Conservation (phyloP, 2,888 invertebrate genomes). For the Phyllotreta striolata region DNA sequence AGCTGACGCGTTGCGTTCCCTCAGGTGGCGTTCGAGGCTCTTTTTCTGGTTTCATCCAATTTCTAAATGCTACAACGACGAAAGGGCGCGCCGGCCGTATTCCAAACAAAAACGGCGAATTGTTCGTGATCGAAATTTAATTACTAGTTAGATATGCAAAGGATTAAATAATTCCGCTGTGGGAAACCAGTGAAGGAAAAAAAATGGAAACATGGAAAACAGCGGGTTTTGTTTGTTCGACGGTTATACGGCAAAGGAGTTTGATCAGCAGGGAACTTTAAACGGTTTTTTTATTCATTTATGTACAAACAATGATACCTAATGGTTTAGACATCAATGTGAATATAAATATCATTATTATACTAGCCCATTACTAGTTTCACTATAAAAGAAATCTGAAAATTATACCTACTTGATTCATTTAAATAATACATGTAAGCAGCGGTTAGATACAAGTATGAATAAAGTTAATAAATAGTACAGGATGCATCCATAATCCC, state of each 20-base stretch:
- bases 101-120: too few relatives aligned
- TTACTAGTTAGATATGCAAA: too few relatives aligned
- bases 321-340: too few relatives aligned
- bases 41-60: constrained; percentile 10
- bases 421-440: too few relatives aligned
- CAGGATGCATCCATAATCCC: not conserved
- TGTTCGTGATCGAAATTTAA: too few relatives aligned
- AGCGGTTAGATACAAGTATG: not conserved
- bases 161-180: too few relatives aligned
- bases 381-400: not conserved
- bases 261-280: not conserved
- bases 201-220: too few relatives aligned
- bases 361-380: not conserved
- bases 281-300: too few relatives aligned
- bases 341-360: too few relatives aligned
- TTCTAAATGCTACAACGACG: not conserved
- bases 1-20: constrained; percentile 16
- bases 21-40: constrained; percentile 14
- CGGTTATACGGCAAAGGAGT: not conserved
- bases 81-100: not conserved
- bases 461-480: not conserved
- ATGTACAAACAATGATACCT: too few relatives aligned
- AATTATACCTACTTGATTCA: not conserved
- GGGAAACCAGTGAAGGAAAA: too few relatives aligned
- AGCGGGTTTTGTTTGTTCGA: too few relatives aligned